Evolutionary conservation across 1,140 invertebrate genomes (phyloP), one percentile per base, ranked within the genome.

Genomic region (Dryas iulia): DNA sequence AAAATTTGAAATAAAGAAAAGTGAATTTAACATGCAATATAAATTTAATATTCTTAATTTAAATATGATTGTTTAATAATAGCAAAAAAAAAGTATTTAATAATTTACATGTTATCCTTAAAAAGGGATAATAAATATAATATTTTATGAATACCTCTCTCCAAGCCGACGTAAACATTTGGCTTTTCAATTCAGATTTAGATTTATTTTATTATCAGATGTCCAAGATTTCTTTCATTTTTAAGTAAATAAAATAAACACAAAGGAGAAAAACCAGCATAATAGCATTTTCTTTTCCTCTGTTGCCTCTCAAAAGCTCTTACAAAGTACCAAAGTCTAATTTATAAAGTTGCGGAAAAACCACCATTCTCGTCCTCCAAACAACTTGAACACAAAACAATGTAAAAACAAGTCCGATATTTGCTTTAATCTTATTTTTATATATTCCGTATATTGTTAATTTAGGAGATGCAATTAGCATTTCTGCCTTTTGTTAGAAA

Each of bases 241-340:
- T 30, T 58, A 62, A 58, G 25, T 57, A 63, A 69, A 69, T 31
- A 52, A 56, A 63, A 65, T 35, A 65, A 26, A 59, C n/a, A 63
- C 59, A 63, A 63, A 63, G 67, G 62, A n/a, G n/a, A 14, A 63
- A 63, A 47, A 62, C 67, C 60, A 69, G 33, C 54, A 69, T 63
- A 69, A 69, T 69, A 63, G 67, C 60, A 59, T 69, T 63, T 69
- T 63, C 67, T 69, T 69, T 69, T 69, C 67, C 60, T 59, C 60
- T 58, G 59, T 69, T 69, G 67, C 60, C 60, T 63, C 60, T 69
- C 60, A 52, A 69, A 69, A 69, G 67, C 67, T 69, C 67, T 69
- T 59, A 26, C 60, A 63, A 69, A 69, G 67, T 69, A 69, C 67
- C 67, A 59, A 69, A 69, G 67, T 69, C 66, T 63, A 69, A 69